A percentile compares a stretch with the other conserved stretches of the same genome.
Conservation (phyloP, 92 coral and sea anemone genomes). For the Bergia sp. region DNA sequence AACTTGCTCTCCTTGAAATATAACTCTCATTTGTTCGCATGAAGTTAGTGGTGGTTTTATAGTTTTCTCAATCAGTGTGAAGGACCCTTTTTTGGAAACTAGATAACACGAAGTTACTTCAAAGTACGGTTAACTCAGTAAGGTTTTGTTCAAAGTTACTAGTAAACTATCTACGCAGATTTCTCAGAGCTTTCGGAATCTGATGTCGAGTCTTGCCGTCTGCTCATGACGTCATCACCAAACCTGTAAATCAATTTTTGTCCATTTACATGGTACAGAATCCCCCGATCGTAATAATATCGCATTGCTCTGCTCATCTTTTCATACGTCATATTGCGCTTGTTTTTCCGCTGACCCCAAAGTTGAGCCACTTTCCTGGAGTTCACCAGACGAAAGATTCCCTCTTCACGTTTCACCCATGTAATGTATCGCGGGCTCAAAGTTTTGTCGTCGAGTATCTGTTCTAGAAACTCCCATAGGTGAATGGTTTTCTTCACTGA, state of each 20-base stretch:
- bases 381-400: constrained; percentile 75
- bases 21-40: too few relatives aligned
- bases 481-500: constrained; percentile 83
- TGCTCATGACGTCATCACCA: constrained; percentile 74
- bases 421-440: constrained; percentile 69
- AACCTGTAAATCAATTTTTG: constrained; percentile 84
- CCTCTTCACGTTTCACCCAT: constrained; percentile 85
- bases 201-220: constrained; percentile 39
- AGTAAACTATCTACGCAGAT: constrained; percentile 21
- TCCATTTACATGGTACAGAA: constrained; percentile 79
- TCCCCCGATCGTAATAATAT: constrained; percentile 80
- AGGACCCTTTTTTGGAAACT: neutral
- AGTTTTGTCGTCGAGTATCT: constrained; percentile 69
- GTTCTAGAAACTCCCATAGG: constrained; percentile 85
- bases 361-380: constrained; percentile 84
- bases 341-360: constrained; percentile 90
- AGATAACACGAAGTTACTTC: neutral
- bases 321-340: constrained; percentile 86
- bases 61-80: too few relatives aligned
- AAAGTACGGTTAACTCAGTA: neutral
- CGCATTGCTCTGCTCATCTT: constrained; percentile 91
- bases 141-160: neutral
- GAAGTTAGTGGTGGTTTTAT: too few relatives aligned
- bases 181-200: constrained; percentile 46
- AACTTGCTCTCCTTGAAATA: too few relatives aligned